Evolutionary conservation across 1,140 invertebrate species (phyloP).

Genomic region (Telenomus remus): DNA sequence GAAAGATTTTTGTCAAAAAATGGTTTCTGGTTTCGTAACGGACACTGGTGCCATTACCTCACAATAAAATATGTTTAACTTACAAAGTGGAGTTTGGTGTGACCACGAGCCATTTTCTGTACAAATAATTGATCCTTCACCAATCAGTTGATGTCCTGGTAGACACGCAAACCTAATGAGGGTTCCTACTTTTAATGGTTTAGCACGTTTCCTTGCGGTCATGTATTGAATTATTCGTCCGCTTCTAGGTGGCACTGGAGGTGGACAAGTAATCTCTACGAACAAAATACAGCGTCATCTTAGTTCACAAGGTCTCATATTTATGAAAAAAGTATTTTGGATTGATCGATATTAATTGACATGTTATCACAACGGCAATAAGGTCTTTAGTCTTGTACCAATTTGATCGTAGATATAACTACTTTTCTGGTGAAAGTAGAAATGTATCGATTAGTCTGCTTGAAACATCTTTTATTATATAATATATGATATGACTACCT

Average conservation of each 20-base stretch:
- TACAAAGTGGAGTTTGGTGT: conserved; percentile 87
- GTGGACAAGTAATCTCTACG: conserved; percentile 86
- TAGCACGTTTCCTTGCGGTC: conserved; percentile 58
- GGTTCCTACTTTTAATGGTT: conserved; percentile 82
- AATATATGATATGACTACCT: no score
- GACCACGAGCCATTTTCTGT: conserved; percentile 91
- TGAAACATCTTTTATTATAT: background rate
- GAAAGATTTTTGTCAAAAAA: no score
- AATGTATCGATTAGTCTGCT: no score
- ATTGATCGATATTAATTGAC: no score
- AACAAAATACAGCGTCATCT: conserved; percentile 35
- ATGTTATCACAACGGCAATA: no score
- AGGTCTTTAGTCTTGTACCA: no score
- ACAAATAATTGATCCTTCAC: conserved; percentile 88
- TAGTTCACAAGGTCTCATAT: no score
- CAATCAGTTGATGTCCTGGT: conserved; percentile 82
- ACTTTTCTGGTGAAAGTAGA: no score
- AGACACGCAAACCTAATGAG: conserved; percentile 86
- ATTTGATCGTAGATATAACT: no score
- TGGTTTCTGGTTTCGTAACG: no score
- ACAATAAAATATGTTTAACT: conserved; percentile 68
- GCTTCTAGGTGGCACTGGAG: conserved; percentile 82
- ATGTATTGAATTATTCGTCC: conserved; percentile 80
- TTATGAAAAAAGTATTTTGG: no score
- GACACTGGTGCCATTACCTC: no score